Percentiles rank a stretch among this genome's conserved stretches.
phyloP scores from a whole-genome alignment of 1,140 invertebrate species.

The Psilanteris sp. region DNA sequence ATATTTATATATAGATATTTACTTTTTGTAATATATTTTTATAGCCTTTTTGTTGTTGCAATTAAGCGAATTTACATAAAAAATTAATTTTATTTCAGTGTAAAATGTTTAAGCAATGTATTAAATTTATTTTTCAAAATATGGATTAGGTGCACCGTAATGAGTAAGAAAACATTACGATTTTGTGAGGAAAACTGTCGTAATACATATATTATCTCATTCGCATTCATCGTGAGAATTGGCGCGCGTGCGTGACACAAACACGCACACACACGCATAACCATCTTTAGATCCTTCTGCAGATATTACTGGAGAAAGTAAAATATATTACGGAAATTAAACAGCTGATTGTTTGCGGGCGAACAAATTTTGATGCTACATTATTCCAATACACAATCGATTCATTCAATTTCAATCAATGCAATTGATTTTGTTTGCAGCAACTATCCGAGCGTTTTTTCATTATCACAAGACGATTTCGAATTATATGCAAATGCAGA shows the following conservation, averaged over 20 bases:
- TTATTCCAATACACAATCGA: not conserved
- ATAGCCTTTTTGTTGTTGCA: too few relatives aligned
- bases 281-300: slow-evolving; percentile 30
- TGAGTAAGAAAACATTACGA: slow-evolving; percentile 43
- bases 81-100: too few relatives aligned
- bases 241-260: slow-evolving; percentile 35
- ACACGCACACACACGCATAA: slow-evolving; percentile 7
- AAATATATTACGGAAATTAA: slow-evolving; percentile 53
- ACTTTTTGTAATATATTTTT: too few relatives aligned
- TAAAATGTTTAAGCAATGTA: too few relatives aligned
- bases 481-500: too few relatives aligned
- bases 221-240: slow-evolving; percentile 52
- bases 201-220: slow-evolving; percentile 47
- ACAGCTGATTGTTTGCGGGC: slow-evolving; percentile 1
- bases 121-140: too few relatives aligned
- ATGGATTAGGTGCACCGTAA: too few relatives aligned
- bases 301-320: slow-evolving; percentile 46
- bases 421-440: too few relatives aligned
- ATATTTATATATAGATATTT: too few relatives aligned
- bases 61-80: too few relatives aligned
- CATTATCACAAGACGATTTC: too few relatives aligned
- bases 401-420: not conserved
- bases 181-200: slow-evolving; percentile 36
- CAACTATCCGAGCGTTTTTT: too few relatives aligned
- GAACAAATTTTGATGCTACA: slow-evolving; percentile 6